A percentile compares a stretch with the other conserved stretches of the same genome.
phyloP scores from a whole-genome alignment of 2,797 vertebrate genomes.

The Onychomys leucogaster region DNA sequence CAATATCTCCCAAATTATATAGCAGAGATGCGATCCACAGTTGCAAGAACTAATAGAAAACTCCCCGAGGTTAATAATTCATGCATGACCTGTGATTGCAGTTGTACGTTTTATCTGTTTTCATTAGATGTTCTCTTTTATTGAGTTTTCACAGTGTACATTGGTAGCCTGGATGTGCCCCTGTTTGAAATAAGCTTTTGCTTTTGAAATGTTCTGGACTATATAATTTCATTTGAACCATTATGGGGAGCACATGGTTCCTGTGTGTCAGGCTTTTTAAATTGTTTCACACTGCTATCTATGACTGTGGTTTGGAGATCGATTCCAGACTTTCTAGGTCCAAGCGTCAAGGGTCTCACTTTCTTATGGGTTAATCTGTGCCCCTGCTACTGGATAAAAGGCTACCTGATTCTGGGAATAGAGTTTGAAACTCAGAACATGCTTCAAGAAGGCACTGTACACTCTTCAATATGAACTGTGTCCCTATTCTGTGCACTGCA shows the following conservation, averaged over 20 bases:
- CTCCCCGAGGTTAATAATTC: slow-evolving; percentile 82
- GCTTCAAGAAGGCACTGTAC: background rate
- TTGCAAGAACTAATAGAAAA: slow-evolving; percentile 75
- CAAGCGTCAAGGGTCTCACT: background rate
- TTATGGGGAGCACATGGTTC: slow-evolving; percentile 52
- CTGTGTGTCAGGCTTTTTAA: background rate
- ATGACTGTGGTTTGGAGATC: background rate
- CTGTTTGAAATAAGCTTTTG: slow-evolving; percentile 74
- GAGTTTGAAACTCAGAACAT: background rate
- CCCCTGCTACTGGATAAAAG: background rate
- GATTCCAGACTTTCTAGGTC: background rate
- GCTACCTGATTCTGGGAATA: background rate
- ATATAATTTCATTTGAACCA: slow-evolving; percentile 79
- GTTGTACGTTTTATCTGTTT: slow-evolving; percentile 74
- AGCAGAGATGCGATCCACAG: slow-evolving; percentile 67
- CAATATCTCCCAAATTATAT: slow-evolving; percentile 65
- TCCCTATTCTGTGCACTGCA: background rate
- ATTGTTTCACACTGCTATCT: slow-evolving; percentile 48
- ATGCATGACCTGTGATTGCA: slow-evolving; percentile 69
- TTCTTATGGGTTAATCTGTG: background rate
- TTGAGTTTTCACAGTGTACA: slow-evolving; percentile 75
- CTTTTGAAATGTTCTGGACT: slow-evolving; percentile 74
- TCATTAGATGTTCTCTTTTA: slow-evolving; percentile 80
- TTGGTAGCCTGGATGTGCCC: slow-evolving; percentile 69
- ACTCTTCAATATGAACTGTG: background rate